These are phyloP conservation scores for Athene noctua DNA, from an alignment of 2,113 vertebrate species.

Conservation along the genomic window DNA sequence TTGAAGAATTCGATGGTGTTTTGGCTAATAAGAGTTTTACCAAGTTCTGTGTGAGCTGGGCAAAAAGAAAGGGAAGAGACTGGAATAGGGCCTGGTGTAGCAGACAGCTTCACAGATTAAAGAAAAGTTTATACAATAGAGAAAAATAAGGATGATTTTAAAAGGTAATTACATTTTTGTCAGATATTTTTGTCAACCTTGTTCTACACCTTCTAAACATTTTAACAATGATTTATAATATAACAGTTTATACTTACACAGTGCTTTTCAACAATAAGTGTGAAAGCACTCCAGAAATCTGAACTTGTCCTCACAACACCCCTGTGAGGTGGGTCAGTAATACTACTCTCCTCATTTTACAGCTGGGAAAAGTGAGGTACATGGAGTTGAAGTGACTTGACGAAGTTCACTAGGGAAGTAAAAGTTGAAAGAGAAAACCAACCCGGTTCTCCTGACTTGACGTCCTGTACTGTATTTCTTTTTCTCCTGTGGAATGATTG, in stretches of 20 bases:
- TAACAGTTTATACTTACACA: slow-evolving; percentile 7
- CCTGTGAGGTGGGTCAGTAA: slow-evolving; percentile 36
- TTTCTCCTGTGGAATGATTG: neutral
- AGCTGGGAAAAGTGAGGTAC: slow-evolving; percentile 13
- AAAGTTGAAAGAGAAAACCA: neutral
- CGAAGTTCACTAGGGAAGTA: neutral
- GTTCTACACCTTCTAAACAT: neutral
- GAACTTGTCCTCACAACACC: slow-evolving; percentile 19
- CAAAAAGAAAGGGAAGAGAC: neutral
- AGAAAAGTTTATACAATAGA: neutral
- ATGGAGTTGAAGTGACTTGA: neutral
- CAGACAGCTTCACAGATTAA: neutral
- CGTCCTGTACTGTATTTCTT: neutral
- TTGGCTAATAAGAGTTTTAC: neutral
- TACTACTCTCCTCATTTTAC: neutral
- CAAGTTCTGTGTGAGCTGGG: neutral
- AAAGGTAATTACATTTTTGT: slow-evolving; percentile 31
- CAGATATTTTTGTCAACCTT: neutral
- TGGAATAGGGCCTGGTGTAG: neutral
- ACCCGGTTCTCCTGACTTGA: neutral
- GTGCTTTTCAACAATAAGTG: neutral
- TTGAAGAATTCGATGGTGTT: neutral
- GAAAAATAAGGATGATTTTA: neutral
- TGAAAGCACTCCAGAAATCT: slow-evolving; percentile 11
- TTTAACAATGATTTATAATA: neutral